Conservation (phyloP, 2,797 vertebrate genomes). For the Menidia menidia region DNA sequence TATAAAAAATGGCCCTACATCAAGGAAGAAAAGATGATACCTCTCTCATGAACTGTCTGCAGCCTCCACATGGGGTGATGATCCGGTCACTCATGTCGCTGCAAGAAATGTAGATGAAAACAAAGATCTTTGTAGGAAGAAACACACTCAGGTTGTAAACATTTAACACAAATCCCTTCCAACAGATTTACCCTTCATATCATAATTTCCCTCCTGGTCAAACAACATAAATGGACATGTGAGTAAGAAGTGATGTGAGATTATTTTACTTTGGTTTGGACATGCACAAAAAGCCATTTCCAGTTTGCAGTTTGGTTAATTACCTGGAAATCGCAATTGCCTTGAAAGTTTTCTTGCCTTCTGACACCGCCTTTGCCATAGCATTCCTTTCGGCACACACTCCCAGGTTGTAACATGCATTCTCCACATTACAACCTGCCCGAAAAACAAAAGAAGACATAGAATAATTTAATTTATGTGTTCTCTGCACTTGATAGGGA, state of each 20-base stretch:
- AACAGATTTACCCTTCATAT: background rate
- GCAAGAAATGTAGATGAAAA: constrained; percentile 29
- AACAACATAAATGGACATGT: background rate
- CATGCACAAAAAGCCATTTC: background rate
- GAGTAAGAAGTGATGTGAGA: background rate
- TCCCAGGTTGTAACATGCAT: constrained; percentile 86
- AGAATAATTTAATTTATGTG: background rate
- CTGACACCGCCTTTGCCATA: constrained; percentile 90
- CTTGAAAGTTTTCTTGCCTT: constrained; percentile 86
- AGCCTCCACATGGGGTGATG: constrained; percentile 91
- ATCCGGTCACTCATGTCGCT: constrained; percentile 87
- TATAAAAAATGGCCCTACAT: background rate
- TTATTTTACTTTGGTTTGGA: background rate
- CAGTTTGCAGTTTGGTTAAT: background rate
- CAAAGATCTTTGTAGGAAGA: background rate
- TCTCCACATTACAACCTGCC: constrained; percentile 95
- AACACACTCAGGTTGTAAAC: background rate
- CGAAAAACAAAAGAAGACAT: constrained; percentile 10
- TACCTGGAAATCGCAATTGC: constrained; percentile 92
- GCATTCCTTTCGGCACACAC: constrained; percentile 89
- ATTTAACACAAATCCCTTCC: background rate
- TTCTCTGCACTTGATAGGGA: background rate
- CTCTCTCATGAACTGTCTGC: constrained; percentile 96
- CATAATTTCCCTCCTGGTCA: background rate
- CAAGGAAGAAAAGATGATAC: constrained; percentile 60